Evolutionary conservation across 2,797 vertebrate genomes (phyloP), one percentile per base, ranked within the genome.

Genomic region (Hydrophis major): DNA sequence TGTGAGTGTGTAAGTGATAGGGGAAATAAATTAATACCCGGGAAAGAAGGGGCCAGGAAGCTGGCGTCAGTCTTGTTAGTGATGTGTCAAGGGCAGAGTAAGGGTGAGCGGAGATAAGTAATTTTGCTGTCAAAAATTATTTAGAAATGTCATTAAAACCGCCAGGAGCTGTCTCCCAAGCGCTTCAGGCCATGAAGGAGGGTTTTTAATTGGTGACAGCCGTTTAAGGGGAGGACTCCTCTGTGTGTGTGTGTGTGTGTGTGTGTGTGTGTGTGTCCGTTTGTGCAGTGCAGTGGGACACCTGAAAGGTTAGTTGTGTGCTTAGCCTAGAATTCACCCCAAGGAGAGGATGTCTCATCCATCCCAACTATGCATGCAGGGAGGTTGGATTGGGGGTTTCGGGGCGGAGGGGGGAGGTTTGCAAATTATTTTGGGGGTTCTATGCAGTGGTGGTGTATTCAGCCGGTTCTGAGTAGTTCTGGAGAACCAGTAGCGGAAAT

Each of bases 41-140:
- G 90, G 66, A 28, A 88, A 87, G 87, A 42, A 89, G 87, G 69
- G 87, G 27, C 50, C 50, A 12, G 50, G 83, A 12, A 88, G 83
- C 90, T 91, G 78, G 14, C 95, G 87, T 92, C 95, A 16, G 55
- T 94, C 96, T 96, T 90, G 92, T 96, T 97, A 97, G 95, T 0
- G 0, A 91, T 4, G 69, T 95, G 97, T 96, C 96, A 97, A 96
- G 96, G 97, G 96, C 96, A 94, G 96, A 0, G 92, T 89, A 97
- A 95, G 96, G 96, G 97, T 97, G 97, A 96, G 94, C 94, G 6
- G 47, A 92, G 92, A 96, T 95, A 95, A 95, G 96, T 97, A 96
- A 97, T 97, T 96, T 97, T 92, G 94, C 96, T 97, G 97, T 97
- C 97, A 96, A 92, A 53, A 97, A 97, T 97, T 96, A 96, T 96